These are phyloP conservation scores for Patella vulgata DNA, from an alignment of 1,140 invertebrate genomes.

Conservation along the genomic window DNA sequence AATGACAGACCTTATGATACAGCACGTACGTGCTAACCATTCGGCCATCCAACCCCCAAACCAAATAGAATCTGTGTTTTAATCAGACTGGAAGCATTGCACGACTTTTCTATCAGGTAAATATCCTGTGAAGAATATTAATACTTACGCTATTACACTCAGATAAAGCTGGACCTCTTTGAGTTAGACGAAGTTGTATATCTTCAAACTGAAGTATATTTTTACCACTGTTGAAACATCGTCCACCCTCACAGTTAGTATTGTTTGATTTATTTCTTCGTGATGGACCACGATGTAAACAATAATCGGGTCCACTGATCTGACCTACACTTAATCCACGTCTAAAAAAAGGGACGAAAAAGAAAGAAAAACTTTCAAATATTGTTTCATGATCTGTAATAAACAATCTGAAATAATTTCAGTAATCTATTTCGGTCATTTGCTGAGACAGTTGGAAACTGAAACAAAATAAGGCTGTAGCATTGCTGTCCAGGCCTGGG, in stretches of 20 bases:
- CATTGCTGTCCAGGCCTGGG: no score
- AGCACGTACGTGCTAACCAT: no score
- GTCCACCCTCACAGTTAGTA: slow-evolving; percentile 7
- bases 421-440: no score
- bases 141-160: slow-evolving; percentile 23
- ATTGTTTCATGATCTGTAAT: background rate
- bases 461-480: no score
- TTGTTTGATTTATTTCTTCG: slow-evolving; percentile 9
- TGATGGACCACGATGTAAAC: slow-evolving; percentile 42
- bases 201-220: slow-evolving; percentile 14
- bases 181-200: slow-evolving; percentile 12
- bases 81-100: no score
- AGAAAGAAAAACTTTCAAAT: background rate
- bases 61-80: no score
- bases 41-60: no score
- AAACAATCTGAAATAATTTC: no score
- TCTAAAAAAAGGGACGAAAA: slow-evolving; percentile 30
- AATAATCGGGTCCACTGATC: slow-evolving; percentile 59
- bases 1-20: no score
- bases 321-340: slow-evolving; percentile 51
- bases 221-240: slow-evolving; percentile 6
- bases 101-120: no score
- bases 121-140: no score
- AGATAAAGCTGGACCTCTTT: slow-evolving; percentile 9
- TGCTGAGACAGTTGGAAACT: no score